phyloP scores from a whole-genome alignment of 2,113 vertebrate species.

The Lathamus discolor region DNA sequence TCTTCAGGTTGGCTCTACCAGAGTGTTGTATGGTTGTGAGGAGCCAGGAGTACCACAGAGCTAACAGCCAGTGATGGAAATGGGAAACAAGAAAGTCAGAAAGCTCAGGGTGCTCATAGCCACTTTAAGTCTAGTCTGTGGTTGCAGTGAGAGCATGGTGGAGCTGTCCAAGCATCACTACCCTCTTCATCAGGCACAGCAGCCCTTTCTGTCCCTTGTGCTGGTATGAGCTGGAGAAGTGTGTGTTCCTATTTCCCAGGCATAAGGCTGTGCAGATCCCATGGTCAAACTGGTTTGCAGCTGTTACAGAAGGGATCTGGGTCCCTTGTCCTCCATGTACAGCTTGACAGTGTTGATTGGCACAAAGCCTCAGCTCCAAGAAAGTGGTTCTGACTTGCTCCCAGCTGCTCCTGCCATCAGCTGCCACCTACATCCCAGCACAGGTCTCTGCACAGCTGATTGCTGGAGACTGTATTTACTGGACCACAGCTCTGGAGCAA shows the following conservation, averaged over 20 bases:
- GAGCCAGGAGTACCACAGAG: background rate
- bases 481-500: background rate
- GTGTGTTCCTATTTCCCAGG: background rate
- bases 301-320: background rate
- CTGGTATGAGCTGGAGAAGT: background rate
- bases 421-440: background rate
- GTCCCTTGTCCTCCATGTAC: background rate
- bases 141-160: background rate
- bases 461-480: background rate
- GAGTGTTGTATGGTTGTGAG: background rate
- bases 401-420: background rate
- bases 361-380: background rate
- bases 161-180: background rate
- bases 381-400: background rate
- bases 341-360: background rate
- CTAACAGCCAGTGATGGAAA: background rate
- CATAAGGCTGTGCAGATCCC: background rate
- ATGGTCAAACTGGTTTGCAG: background rate
- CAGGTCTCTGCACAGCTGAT: background rate
- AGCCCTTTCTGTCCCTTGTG: background rate
- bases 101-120: background rate
- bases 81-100: background rate
- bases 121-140: background rate
- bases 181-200: background rate
- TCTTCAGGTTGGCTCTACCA: background rate